Conservation (phyloP, 2,113 vertebrate genomes). For the Chitala chitala region DNA sequence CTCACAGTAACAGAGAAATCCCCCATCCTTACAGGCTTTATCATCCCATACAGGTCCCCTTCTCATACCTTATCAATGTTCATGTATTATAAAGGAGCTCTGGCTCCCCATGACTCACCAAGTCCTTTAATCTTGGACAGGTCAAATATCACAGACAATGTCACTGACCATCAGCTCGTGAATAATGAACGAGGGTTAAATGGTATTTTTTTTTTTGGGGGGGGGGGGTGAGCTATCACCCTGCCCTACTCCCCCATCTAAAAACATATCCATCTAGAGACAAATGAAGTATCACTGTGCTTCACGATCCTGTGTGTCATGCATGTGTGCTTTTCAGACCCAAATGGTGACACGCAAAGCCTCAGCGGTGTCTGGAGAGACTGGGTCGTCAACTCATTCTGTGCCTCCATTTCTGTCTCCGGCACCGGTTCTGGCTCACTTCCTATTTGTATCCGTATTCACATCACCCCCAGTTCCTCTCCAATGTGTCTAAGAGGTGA, state of each 20-base stretch:
- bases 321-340: no score
- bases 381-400: no score
- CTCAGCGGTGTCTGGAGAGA: no score
- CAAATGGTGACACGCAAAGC: no score
- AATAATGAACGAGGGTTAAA: constrained; percentile 52
- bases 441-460: no score
- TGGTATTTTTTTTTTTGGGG: constrained; percentile 34
- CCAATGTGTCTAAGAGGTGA: no score
- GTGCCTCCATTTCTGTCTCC: no score
- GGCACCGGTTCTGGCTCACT: no score
- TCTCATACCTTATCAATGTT: constrained; percentile 19
- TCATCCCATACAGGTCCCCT: constrained; percentile 10
- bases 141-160: constrained; percentile 48
- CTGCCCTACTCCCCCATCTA: no score
- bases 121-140: constrained; percentile 45
- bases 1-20: background rate
- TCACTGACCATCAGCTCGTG: constrained; percentile 37
- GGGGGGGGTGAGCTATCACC: constrained; percentile 10
- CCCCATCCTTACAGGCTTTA: background rate
- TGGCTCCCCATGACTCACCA: constrained; percentile 20
- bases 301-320: no score
- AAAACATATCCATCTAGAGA: background rate
- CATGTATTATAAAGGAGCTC: constrained; percentile 51
- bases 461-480: no score
- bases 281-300: background rate